Conservation (phyloP, 2,888 invertebrate species). For the Brenthis daphne region DNA sequence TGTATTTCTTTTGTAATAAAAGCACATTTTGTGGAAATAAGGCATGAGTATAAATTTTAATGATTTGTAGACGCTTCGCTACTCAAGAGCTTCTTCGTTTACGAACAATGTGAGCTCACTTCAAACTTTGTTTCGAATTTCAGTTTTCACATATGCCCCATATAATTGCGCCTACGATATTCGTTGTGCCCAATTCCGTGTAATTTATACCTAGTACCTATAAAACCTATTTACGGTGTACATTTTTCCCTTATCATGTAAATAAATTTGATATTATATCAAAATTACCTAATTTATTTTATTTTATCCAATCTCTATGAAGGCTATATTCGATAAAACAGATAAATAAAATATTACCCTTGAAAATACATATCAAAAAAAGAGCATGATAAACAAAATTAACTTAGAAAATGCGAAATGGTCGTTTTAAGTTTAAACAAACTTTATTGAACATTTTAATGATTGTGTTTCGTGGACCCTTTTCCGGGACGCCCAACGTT, state of each 20-base stretch:
- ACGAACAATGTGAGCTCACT: constrained; percentile 20
- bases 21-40: constrained; percentile 15
- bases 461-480: constrained; percentile 9
- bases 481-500: not conserved
- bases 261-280: too few relatives aligned
- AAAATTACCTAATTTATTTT: too few relatives aligned
- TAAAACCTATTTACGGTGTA: too few relatives aligned
- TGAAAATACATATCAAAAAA: too few relatives aligned
- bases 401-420: not conserved
- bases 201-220: too few relatives aligned
- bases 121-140: constrained; percentile 14
- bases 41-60: constrained; percentile 22
- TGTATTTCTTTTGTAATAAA: constrained; percentile 10
- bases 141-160: constrained; percentile 4
- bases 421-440: not conserved
- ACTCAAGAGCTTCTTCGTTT: constrained; percentile 11
- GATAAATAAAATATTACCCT: too few relatives aligned
- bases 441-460: constrained; percentile 19
- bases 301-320: too few relatives aligned
- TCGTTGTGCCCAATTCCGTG: not conserved
- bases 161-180: constrained; percentile 12
- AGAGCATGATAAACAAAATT: not conserved
- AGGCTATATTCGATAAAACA: too few relatives aligned
- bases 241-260: too few relatives aligned
- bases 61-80: constrained; percentile 16